Evolutionary conservation across 1,140 invertebrate genomes (phyloP), one percentile per base, ranked within the genome.

Genomic region (Trissolcus basalis): DNA sequence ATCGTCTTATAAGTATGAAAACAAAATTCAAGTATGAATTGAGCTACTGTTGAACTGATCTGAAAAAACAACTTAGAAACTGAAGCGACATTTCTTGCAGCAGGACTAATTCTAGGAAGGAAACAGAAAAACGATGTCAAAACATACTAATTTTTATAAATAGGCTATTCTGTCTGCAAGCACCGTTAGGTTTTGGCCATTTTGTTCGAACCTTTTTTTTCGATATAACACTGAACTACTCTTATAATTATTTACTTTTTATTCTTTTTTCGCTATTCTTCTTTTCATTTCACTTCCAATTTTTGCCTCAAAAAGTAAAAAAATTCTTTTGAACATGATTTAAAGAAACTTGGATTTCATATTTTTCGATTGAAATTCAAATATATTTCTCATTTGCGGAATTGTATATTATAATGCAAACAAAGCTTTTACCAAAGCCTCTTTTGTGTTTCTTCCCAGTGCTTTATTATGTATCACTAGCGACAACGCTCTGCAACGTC

Each of bases 81-180:
- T 12, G 33, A 55, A 65, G 12, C 35, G 14, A 48, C 15, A 13
- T n/a, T 41, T 47, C 45, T 48, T 13, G 10, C 35, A 14, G 3
- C 6, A 50, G 48, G 54, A 39, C 44, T 35, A 39, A 32, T 69
- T 69, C 65, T 15, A 8, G 11, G 65, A 69, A 69, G 12, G 15
- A 35, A 39, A 48, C 16, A 60, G 48, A 69, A 60, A 58, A 69
- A 53, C 54, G 49, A 33, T 51, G 56, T 69, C 65, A 60, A 69
- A 60, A 60, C 56, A 55, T 69, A 69, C 60, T 69, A 69, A 69
- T 60, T 69, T 60, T 60, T 69, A 69, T 54, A 69, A 69, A 69
- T 69, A 69, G 56, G 41, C 27, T 44, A 19, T 35, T 59, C 39
- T 68, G 48, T 59, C 19, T 14, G 10, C 14, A 4, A 9, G 13